Base-by-base conservation (phyloP, 2,113 vertebrate species). In the Leptodactylus fuscus region DNA sequence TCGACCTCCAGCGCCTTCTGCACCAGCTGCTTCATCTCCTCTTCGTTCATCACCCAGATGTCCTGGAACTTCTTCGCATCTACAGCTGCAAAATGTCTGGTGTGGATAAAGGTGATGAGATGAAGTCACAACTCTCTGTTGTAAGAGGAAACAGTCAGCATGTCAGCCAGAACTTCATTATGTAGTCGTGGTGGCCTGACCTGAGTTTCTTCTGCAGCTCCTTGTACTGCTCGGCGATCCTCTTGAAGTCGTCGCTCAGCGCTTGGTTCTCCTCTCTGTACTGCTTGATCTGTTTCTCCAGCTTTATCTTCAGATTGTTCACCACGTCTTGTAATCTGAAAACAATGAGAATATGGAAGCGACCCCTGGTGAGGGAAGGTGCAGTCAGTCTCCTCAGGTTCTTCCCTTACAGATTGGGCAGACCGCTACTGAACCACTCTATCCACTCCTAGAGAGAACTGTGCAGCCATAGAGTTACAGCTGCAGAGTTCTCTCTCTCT, bases 1-100 rank as follows among this genome's bases (percentile, higher is more conserved):
- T 97, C 96, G 0, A 92, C 91, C 0, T 91, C 71, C 0, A 97
- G 88, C 24, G 89, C 94, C 79, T 78, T 93, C 46, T 84, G 15
- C 1, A 91, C 90, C 53, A 96, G 89, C 1, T 38, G 88, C 87
- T 95, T 97, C 15, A 94, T 92, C 87, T 98, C 96, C 3, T 87
- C 93, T 76, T 98, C 96, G 0, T 94, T 93, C 94, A 95, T 95
- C 5, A 92, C 85, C 96, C 96, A 96, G 70, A 97, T 87, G n/a
- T 96, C 93, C 20, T 87, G 83, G 76, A 95, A 96, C 48, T 88
- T 92, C 81, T 90, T 87, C 0, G 88, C 87, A 0, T 96, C 90
- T 0, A 91, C 74, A 0, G 73, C 20, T 36, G 92, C 87, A 86
- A 94, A 94, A 85, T 94, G 94, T 51, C 97, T 98, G 88, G 0